Percentiles rank a stretch among this genome's conserved stretches.
Conservation (phyloP, 2,113 vertebrate species). For the Corythaeola cristata region DNA sequence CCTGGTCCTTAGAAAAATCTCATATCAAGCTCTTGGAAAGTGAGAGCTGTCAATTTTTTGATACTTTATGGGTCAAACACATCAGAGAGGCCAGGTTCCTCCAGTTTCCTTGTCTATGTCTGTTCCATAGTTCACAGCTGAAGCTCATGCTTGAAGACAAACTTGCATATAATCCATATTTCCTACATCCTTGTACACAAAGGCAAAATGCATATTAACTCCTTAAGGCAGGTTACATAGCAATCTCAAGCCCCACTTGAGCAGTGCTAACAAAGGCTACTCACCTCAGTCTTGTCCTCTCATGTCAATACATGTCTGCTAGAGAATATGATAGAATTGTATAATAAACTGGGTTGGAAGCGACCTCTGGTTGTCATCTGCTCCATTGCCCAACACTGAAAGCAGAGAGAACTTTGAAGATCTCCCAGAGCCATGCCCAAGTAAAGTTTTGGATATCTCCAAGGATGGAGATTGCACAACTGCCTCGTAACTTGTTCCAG, state of each 20-base stretch:
- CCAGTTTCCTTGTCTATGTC: not conserved
- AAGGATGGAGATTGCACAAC: not conserved
- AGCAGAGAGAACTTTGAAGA: not conserved
- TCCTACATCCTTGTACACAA: not conserved
- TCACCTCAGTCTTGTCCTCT: not conserved
- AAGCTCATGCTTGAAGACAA: not conserved
- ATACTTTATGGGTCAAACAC: not conserved
- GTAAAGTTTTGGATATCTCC: not conserved
- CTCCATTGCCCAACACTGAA: not conserved
- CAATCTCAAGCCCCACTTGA: not conserved
- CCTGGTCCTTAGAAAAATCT: not conserved
- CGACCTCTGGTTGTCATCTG: not conserved
- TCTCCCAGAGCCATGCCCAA: not conserved
- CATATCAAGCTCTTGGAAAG: not conserved
- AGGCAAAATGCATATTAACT: not conserved
- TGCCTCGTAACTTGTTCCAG: not conserved
- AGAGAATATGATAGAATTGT: not conserved
- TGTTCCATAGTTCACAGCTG: not conserved
- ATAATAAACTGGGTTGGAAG: not conserved
- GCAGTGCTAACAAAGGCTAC: not conserved
- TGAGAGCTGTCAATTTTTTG: not conserved
- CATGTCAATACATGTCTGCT: not conserved
- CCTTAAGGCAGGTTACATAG: not conserved
- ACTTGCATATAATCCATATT: not conserved
- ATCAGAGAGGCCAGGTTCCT: not conserved